Evolutionary conservation across 2,888 invertebrate species (phyloP), one percentile per base, ranked within the genome.

Genomic region (Drosophila villosipedis): DNA sequence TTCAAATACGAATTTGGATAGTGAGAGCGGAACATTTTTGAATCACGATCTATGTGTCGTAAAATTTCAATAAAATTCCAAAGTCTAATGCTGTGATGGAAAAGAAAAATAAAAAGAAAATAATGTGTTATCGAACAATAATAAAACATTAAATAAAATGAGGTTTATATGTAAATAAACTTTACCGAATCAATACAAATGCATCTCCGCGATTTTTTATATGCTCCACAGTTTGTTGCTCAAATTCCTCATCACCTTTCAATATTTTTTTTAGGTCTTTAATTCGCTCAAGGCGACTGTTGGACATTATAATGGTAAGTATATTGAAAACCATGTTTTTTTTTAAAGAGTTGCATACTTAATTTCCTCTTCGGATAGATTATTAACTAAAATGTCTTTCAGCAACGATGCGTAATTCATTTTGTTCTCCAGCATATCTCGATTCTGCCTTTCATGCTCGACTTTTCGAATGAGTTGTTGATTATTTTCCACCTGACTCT

Each of bases 31-130:
- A 82, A 54, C 0, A 76, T 37, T 55, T 75, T 88, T 0, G 78
- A 62, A 7, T 76, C 68, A 2, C 86, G 83, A 55, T 91, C 90
- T 0, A 93, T 87, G 67, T 92, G 78, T 2, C 91, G 80, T 14
- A 93, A 61, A 16, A 92, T 91, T 37, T 93, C 92, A 37, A 83
- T 53, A 0, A 92, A 52, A 77, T 89, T 92, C 92, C 92, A 92
- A 4, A 93, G 64, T 0, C 81, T 80, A 9, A 82, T 68, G 62
- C 92, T 92, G 54, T 6, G 2, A 14, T 19, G n/a, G 28, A 9
- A 28, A 37, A 3, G 14, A 43, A 3, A 33, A 57, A 39, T 53
- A 16, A 16, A 37, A 37, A 7, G 0, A 7, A 37, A 37, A 43
- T 2, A 19, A 31, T 47, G 1, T n/a, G 7, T 31, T 31, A 1